Conservation (phyloP, 1,140 invertebrate species). For the Thalassaphorura encarpata region DNA sequence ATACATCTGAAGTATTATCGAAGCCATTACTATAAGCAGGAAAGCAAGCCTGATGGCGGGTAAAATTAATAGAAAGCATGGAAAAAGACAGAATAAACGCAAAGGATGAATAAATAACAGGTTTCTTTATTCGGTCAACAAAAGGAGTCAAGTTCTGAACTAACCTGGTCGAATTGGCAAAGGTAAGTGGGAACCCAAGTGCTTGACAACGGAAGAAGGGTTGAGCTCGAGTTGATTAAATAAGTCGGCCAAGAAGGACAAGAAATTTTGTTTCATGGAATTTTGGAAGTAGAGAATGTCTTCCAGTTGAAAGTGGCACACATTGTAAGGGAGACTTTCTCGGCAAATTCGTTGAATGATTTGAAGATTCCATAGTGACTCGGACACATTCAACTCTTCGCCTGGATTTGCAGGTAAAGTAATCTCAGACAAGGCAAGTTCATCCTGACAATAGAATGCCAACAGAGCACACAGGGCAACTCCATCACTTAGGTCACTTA, state of each 20-base stretch:
- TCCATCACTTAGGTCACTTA: constrained; percentile 29
- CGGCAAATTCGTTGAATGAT: constrained; percentile 79
- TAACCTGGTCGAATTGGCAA: constrained; percentile 4
- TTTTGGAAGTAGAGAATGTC: constrained; percentile 92
- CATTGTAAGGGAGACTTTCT: constrained; percentile 69
- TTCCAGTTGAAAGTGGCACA: constrained; percentile 91
- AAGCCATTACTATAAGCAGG: too few species aligned
- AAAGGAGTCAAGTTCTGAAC: neutral
- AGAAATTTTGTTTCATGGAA: constrained; percentile 86
- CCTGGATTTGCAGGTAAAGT: constrained; percentile 58
- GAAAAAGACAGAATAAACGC: neutral
- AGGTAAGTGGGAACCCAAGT: constrained; percentile 50
- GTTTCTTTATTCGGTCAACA: neutral
- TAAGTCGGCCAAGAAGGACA: constrained; percentile 88
- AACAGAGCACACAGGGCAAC: constrained; percentile 78
- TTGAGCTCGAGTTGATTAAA: constrained; percentile 92
- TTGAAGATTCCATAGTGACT: constrained; percentile 82
- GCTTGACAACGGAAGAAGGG: constrained; percentile 73
- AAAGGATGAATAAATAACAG: neutral
- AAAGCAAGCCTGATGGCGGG: too few species aligned
- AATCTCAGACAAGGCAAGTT: constrained; percentile 63
- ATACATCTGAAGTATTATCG: too few species aligned
- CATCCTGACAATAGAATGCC: constrained; percentile 86
- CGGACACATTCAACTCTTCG: constrained; percentile 45
- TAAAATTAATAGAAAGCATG: too few species aligned